phyloP scores from a whole-genome alignment of 2,888 invertebrate genomes.

The Harpagoxenus sublaevis region DNA sequence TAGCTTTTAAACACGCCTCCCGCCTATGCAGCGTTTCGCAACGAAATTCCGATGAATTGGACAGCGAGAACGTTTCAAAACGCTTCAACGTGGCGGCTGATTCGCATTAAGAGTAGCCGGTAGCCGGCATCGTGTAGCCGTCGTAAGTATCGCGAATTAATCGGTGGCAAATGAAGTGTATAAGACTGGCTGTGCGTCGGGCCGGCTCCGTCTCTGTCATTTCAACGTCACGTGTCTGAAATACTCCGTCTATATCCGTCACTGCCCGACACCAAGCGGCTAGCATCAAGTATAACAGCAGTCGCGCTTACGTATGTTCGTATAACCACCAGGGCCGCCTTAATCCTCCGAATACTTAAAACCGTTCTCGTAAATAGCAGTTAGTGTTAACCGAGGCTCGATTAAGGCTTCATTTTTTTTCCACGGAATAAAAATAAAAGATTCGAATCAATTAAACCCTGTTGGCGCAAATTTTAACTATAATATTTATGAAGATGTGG shows the following conservation, averaged over 20 bases:
- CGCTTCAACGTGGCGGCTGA: conserved; percentile 5
- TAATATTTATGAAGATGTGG: neutral
- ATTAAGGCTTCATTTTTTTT: neutral
- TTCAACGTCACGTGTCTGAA: conserved; percentile 83
- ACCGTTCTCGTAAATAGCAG: neutral
- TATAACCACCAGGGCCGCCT: conserved; percentile 23
- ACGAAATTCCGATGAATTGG: neutral
- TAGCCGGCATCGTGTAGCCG: conserved; percentile 39
- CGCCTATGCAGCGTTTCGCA: neutral
- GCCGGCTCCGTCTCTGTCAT: conserved; percentile 74
- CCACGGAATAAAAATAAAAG: neutral
- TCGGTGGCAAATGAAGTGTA: conserved; percentile 74
- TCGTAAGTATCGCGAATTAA: conserved; percentile 78
- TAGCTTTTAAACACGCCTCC: conserved; percentile 5
- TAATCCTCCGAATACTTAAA: neutral
- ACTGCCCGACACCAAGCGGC: conserved; percentile 66
- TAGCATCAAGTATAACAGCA: conserved; percentile 71
- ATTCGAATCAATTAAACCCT: neutral
- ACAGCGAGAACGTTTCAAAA: neutral
- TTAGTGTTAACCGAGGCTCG: neutral
- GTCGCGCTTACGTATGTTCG: conserved; percentile 5
- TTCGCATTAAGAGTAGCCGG: conserved; percentile 12
- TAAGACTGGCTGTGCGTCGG: conserved; percentile 60
- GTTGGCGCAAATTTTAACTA: neutral
- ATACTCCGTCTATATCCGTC: conserved; percentile 81